Base-by-base conservation (phyloP, 1,140 invertebrate genomes). In the Caenorhabditis tropicalis region DNA sequence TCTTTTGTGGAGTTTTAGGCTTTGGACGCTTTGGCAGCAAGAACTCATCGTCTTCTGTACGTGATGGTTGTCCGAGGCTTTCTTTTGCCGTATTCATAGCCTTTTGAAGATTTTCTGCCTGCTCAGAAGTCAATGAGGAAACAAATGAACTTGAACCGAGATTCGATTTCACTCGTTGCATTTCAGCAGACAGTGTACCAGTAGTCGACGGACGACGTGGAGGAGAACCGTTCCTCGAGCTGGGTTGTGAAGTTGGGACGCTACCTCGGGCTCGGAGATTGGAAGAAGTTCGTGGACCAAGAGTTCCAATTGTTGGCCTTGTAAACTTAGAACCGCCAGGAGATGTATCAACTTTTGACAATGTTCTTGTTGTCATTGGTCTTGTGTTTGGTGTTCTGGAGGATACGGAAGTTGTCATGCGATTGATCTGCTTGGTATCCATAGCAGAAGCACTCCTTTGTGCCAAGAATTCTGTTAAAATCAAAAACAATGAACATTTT, bases 31-130 rank as follows among this genome's bases (percentile, higher is more conserved):
- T 74, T n/a, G 65, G 65, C n/a, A 74, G n/a, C 1, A 74, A 36
- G 65, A 74, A 74, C 29, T 74, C 65, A 24, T 74, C 65, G 33
- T 74, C 65, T 19, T 74, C 65, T 6, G 33, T 74, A 15, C 65
- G 65, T 27, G 65, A 74, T 12, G 65, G 65, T 24, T 74, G 65
- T 21, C 36, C 29, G 4, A 74, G n/a, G 21, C 33, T 24, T 10
- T 74, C 65, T 10, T 39, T 43, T 0, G 65, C 65, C n/a, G 65
- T 74, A 10, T 43, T 74, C 65, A 74, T 74, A 9, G 65, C 65
- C n/a, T 74, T 74, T n/a, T 74, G 65, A 1, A 74, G 29, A 12
- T 19, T 74, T 15, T 39, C 36, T 9, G 65, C 65, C 43, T 74
- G 27, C n/a, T 74, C 65, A 0, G 65, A 21, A 21, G 65, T 43